Conservation (phyloP, 2,113 vertebrate genomes). For the Myxocyprinus asiaticus region DNA sequence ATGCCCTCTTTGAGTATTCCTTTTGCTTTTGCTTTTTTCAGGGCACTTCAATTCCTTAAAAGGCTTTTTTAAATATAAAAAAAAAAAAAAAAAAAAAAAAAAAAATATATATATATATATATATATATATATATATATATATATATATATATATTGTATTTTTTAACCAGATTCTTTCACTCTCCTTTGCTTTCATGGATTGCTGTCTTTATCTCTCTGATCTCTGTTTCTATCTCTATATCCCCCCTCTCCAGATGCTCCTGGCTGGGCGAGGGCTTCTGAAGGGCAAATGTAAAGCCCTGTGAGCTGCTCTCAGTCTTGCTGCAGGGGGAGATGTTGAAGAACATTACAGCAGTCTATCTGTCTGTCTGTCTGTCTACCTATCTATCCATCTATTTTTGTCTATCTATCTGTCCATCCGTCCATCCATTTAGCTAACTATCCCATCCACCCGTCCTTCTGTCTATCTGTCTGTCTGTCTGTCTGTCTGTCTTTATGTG, state of each 20-base stretch:
- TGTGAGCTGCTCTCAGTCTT: conserved; percentile 10
- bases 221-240: too few species aligned
- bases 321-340: conserved; percentile 23
- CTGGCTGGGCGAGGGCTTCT: conserved; percentile 16
- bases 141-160: too few species aligned
- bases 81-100: too few species aligned
- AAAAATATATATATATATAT: too few species aligned
- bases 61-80: not conserved
- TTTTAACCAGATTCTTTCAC: not conserved
- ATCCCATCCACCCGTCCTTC: too few species aligned
- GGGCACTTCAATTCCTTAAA: not conserved
- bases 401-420: too few species aligned
- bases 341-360: conserved; percentile 33
- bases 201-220: conserved; percentile 6
- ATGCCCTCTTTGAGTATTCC: not conserved
- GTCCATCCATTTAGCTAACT: too few species aligned
- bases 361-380: too few species aligned
- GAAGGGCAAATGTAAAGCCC: conserved; percentile 35
- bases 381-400: too few species aligned
- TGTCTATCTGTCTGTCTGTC: not conserved
- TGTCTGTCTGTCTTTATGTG: too few species aligned
- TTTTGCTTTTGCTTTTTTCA: not conserved
- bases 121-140: too few species aligned
- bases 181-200: conserved; percentile 6
- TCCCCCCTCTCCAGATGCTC: not conserved